Conservation (phyloP, 2,888 invertebrate genomes). For the Hypsopygia costalis region DNA sequence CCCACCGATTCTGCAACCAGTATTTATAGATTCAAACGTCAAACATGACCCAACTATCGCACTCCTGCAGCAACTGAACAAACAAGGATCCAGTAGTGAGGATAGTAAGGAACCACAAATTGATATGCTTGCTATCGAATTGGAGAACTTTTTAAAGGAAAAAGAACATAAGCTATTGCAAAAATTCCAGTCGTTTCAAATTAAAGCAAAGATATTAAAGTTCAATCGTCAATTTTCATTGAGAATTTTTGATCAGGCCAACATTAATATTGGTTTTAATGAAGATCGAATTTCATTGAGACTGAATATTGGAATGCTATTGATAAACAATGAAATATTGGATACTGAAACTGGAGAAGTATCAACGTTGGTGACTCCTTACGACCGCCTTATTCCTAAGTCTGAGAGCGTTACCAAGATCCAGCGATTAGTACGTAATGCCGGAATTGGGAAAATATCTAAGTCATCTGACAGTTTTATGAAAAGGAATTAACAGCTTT, state of each 20-base stretch:
- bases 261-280: conserved; percentile 40
- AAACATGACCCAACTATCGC: not conserved
- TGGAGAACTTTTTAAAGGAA: conserved; percentile 37
- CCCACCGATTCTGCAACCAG: conserved; percentile 38
- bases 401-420: conserved; percentile 28
- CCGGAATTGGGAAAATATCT: conserved; percentile 15
- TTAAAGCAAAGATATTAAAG: conserved; percentile 43
- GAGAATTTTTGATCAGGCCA: conserved; percentile 42
- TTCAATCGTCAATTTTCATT: conserved; percentile 49
- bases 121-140: conserved; percentile 39
- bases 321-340: conserved; percentile 56
- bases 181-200: conserved; percentile 41
- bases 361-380: conserved; percentile 33
- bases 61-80: not conserved
- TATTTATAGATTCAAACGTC: conserved; percentile 23
- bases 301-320: conserved; percentile 51
- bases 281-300: conserved; percentile 32
- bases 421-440: conserved; percentile 20
- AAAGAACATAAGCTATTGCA: conserved; percentile 30
- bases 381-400: conserved; percentile 26
- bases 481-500: too few relatives aligned
- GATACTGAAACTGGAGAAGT: conserved; percentile 38
- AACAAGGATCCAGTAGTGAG: not conserved
- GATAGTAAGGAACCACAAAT: conserved; percentile 2
- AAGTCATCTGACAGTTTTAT: too few relatives aligned